phyloP scores from a whole-genome alignment of 1,140 invertebrate species.

The Sarcophaga peregrina region DNA sequence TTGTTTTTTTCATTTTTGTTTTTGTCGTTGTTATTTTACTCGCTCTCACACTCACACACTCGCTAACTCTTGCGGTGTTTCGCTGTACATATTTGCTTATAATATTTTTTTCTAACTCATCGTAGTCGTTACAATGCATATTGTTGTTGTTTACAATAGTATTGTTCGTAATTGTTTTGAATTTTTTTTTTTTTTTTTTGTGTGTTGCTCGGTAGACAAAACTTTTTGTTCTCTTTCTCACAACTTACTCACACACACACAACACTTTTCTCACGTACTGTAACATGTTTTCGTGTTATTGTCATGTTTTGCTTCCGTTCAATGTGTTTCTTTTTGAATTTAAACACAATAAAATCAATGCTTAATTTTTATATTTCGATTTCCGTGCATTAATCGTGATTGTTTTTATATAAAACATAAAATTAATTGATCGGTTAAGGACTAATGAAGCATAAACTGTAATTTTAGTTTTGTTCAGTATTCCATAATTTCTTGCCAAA shows the following conservation, averaged over 20 bases:
- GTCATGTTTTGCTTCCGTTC: neutral
- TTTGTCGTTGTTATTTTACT: neutral
- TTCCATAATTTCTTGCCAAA: no score
- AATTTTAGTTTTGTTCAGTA: no score
- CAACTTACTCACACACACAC: neutral
- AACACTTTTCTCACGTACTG: neutral
- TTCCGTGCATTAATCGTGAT: no score
- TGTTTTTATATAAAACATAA: no score
- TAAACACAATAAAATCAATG: neutral
- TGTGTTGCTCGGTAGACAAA: no score
- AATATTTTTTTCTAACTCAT: conserved; percentile 8
- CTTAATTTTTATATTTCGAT: no score
- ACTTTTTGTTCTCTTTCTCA: neutral
- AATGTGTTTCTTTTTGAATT: neutral
- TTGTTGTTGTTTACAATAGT: conserved; percentile 22
- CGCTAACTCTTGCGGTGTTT: no score
- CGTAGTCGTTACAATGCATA: conserved; percentile 4
- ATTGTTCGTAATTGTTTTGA: neutral
- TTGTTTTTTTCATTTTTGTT: neutral
- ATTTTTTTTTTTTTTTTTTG: no score
- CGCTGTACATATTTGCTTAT: neutral
- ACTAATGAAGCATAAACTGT: no score
- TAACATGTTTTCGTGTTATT: conserved; percentile 7
- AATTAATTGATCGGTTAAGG: no score
- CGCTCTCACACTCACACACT: no score